Evolutionary conservation across 2,797 vertebrate genomes (phyloP), one percentile per base, ranked within the genome.

Genomic region (Gadopsis bispinosus): DNA sequence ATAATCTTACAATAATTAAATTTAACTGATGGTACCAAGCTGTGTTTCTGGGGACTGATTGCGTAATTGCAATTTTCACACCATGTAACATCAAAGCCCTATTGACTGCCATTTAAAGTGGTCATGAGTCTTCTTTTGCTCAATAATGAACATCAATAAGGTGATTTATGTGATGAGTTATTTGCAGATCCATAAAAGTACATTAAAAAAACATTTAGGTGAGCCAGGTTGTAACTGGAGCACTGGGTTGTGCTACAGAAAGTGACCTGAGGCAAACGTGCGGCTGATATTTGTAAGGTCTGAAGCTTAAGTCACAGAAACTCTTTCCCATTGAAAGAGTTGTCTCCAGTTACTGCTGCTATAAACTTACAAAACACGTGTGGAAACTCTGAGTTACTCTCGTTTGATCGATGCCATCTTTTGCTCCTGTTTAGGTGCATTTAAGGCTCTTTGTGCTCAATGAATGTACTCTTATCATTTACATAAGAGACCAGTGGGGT

Each of bases 361-460:
- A 4, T 19, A 56, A 74, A 70, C 66, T 35, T 53, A 45, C 39
- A 61, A 81, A 82, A 61, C 35, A 37, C 1, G 3, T 67, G 63
- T 77, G 89, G 83, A 86, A 87, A 89, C 51, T 84, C 13, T 75
- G 82, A 63, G 60, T 48, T 60, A 55, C 19, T 22, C 26, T 16
- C 58, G 35, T 72, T 61, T 74, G 33, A 48, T 51, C n/a, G 9
- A 26, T 1, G 50, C 2, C 0, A 4, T 80, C 39, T 60, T 71
- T 74, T 35, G 33, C 31, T 35, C 17, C 55, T 55, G 33, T 35
- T 64, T 2, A 17, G 10, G 12, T 53, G 20, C 16, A 17, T 41
- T 59, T 9, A 66, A 53, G 20, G 35, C 20, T 63, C 20, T 29
- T 48, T 43, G 20, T 54, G 3, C 29, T 72, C 3, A 55, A 50